Base-by-base conservation (phyloP, 2,888 invertebrate genomes). In the Rapana venosa region DNA sequence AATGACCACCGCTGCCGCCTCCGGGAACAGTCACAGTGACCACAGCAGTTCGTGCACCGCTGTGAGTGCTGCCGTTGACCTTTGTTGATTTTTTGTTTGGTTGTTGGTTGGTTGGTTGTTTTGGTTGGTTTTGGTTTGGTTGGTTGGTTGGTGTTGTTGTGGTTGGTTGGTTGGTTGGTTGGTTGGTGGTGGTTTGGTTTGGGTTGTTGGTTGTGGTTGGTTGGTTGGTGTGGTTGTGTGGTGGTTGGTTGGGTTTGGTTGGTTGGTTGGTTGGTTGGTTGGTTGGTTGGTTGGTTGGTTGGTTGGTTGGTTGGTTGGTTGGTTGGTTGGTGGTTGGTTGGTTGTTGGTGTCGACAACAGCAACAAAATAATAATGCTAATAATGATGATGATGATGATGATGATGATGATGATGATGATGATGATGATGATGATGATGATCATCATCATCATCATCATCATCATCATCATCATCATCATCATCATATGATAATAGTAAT, bases 391-490 rank as follows among this genome's bases (percentile, higher is more conserved):
- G 26, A 66, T 6, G 66, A 22, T 66, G 66, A 66, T 66, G 66
- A 4, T 66, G 66, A 66, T 6, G 66, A 66, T 66, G 66, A 66
- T 66, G 66, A 66, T 66, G 66, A 66, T 66, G 66, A 66, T 66
- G 66, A 66, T 66, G 66, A 66, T 66, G 61, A 61, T 61, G 61
- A 17, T 61, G 61, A 61, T 61, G 61, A 61, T 61, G 61, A 61
- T n/a, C n/a, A n/a, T n/a, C 66, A 66, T 66, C 66, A 66, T 66
- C 66, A 66, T 66, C 66, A 66, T 66, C 66, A 66, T 66, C 66
- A 66, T 66, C 66, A 66, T 66, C 66, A 66, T 66, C 66, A 66
- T 66, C 66, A 66, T 66, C 66, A 66, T 66, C 66, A 66, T 66
- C 66, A 66, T 66, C 66, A 66, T 66, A 66, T 66, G 5, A 66